Evolutionary conservation across 2,888 invertebrate genomes (phyloP).

Genomic region (Electrophaes corylata): DNA sequence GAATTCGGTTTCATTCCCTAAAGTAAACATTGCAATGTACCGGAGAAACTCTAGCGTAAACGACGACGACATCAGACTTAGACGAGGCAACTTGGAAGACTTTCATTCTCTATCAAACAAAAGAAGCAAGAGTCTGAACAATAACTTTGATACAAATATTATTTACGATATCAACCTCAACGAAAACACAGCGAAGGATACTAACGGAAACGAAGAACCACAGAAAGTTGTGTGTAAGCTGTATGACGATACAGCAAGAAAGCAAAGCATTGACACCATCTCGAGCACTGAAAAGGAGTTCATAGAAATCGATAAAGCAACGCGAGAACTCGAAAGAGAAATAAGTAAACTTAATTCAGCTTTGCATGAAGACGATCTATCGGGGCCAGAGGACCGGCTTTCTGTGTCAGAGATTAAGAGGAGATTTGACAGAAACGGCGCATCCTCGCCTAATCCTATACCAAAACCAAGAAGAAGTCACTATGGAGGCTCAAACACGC

Average conservation of each 20-base stretch:
- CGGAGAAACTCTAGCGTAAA: slow-evolving; percentile 78
- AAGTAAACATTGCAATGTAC: slow-evolving; percentile 72
- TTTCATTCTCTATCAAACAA: slow-evolving; percentile 68
- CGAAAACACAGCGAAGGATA: slow-evolving; percentile 56
- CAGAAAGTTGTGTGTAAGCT: slow-evolving; percentile 75
- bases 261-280: slow-evolving; percentile 73
- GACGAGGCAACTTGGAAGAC: slow-evolving; percentile 76
- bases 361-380: slow-evolving; percentile 69
- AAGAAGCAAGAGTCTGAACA: slow-evolving; percentile 75
- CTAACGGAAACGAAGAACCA: slow-evolving; percentile 70
- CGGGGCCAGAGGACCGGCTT: slow-evolving; percentile 56
- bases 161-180: slow-evolving; percentile 74
- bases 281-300: slow-evolving; percentile 79
- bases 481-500: slow-evolving; percentile 64
- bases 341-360: slow-evolving; percentile 78
- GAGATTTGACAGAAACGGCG: slow-evolving; percentile 80
- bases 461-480: slow-evolving; percentile 84
- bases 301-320: slow-evolving; percentile 76
- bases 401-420: slow-evolving; percentile 79
- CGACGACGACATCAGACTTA: slow-evolving; percentile 72
- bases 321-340: slow-evolving; percentile 74
- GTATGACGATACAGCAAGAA: slow-evolving; percentile 62
- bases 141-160: slow-evolving; percentile 62
- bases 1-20: slow-evolving; percentile 63
- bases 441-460: slow-evolving; percentile 81